phyloP scores from a whole-genome alignment of 2,888 invertebrate species.

The Drosophila villosipedis region DNA sequence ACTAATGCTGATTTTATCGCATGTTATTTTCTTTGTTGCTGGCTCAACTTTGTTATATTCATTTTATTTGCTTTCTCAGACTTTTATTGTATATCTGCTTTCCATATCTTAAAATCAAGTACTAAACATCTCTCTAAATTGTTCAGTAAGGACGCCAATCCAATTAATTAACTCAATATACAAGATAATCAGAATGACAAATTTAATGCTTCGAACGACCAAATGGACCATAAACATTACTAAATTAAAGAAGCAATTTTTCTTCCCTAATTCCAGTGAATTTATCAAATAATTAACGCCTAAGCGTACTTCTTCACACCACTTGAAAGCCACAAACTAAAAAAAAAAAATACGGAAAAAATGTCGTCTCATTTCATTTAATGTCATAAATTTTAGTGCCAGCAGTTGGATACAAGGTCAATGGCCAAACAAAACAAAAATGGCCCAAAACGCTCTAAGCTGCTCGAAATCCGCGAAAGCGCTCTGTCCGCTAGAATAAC shows the following conservation, averaged over 20 bases:
- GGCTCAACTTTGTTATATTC: background rate
- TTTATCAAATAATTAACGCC: constrained; percentile 66
- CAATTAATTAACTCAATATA: constrained; percentile 60
- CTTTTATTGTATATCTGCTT: background rate
- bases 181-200: constrained; percentile 64
- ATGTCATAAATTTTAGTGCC: constrained; percentile 49
- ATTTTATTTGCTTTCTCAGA: background rate
- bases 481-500: constrained; percentile 63
- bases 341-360: constrained; percentile 28
- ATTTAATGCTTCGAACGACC: constrained; percentile 44
- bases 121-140: constrained; percentile 38
- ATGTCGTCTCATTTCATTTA: constrained; percentile 57
- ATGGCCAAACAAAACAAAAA: constrained; percentile 49
- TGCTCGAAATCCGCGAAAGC: constrained; percentile 63
- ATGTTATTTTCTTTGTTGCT: background rate
- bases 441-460: constrained; percentile 46
- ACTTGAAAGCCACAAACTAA: constrained; percentile 29
- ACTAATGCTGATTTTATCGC: background rate
- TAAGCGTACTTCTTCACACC: constrained; percentile 9
- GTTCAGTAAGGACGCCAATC: background rate
- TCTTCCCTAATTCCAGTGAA: constrained; percentile 34
- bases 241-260: constrained; percentile 14
- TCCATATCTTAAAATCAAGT: constrained; percentile 40
- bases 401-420: constrained; percentile 53
- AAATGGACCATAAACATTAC: constrained; percentile 2